Percentiles rank a stretch among this genome's conserved stretches.
Evolutionary conservation across 2,888 invertebrate species (phyloP).

Genomic region (Lasius fuliginosus): DNA sequence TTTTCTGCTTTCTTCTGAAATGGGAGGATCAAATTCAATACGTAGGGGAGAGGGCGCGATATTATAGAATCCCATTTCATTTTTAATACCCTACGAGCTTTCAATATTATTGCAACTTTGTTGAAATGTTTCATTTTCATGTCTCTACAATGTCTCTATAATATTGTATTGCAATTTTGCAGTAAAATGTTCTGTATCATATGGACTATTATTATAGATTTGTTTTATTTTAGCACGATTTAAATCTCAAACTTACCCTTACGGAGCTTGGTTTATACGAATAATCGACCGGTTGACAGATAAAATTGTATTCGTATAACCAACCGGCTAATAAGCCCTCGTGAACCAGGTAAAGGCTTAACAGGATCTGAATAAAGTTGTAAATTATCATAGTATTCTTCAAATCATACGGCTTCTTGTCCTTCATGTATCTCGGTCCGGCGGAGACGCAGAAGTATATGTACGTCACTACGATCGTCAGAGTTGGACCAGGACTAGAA

Average conservation of each 20-base stretch:
- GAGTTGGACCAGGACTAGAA: constrained; percentile 89
- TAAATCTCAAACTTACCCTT: constrained; percentile 87
- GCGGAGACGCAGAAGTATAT: constrained; percentile 91
- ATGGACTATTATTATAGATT: not conserved
- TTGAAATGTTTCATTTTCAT: not conserved
- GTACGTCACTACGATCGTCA: constrained; percentile 90
- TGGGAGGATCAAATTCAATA: not conserved
- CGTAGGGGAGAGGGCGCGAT: not conserved
- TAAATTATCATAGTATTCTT: constrained; percentile 93
- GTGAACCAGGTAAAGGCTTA: constrained; percentile 93
- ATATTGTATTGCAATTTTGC: not conserved
- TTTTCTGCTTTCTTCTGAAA: not conserved
- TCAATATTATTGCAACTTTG: not conserved
- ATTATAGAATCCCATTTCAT: not conserved
- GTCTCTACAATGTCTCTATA: not conserved
- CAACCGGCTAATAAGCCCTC: constrained; percentile 86
- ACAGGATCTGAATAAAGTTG: constrained; percentile 94
- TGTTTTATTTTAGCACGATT: not conserved
- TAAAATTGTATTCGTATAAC: constrained; percentile 89
- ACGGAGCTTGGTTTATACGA: constrained; percentile 88
- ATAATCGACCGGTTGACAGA: constrained; percentile 92
- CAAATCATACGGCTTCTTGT: constrained; percentile 94
- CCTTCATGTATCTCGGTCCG: constrained; percentile 95
- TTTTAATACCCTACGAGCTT: not conserved
- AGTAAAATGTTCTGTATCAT: not conserved